Evolutionary conservation across 2,797 vertebrate species (phyloP).

Genomic region (Danio tinwini): DNA sequence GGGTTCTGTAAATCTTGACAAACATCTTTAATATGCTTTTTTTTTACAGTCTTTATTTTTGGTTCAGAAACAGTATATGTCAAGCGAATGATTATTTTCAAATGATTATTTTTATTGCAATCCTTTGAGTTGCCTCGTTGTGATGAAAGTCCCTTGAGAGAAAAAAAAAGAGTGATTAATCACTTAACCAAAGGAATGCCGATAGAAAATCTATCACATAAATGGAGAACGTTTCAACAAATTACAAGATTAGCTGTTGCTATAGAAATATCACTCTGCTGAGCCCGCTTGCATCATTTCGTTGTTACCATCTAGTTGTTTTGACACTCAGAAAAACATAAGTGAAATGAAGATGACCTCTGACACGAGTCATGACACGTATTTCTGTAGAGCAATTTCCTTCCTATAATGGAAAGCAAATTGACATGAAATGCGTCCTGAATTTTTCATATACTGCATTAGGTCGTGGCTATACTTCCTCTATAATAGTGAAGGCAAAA

Average conservation of each 20-base stretch:
- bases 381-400: not conserved
- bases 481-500: not conserved
- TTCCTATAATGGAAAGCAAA: not conserved
- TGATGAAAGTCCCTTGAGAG: not conserved
- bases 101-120: not conserved
- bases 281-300: not conserved
- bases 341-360: constrained; percentile 7
- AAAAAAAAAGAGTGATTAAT: not conserved
- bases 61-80: not conserved
- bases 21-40: too few species aligned
- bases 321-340: not conserved
- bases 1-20: too few species aligned
- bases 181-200: constrained; percentile 14
- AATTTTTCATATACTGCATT: not conserved
- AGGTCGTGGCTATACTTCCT: not conserved
- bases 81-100: not conserved
- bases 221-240: constrained; percentile 27
- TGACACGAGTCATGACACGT: not conserved
- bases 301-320: not conserved
- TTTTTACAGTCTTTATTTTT: too few species aligned
- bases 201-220: constrained; percentile 28
- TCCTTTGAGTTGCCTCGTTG: not conserved
- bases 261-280: constrained; percentile 27
- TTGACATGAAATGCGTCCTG: not conserved
- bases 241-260: constrained; percentile 34